phyloP scores from a whole-genome alignment of 2,113 vertebrate species.

The Centrocercus urophasianus region DNA sequence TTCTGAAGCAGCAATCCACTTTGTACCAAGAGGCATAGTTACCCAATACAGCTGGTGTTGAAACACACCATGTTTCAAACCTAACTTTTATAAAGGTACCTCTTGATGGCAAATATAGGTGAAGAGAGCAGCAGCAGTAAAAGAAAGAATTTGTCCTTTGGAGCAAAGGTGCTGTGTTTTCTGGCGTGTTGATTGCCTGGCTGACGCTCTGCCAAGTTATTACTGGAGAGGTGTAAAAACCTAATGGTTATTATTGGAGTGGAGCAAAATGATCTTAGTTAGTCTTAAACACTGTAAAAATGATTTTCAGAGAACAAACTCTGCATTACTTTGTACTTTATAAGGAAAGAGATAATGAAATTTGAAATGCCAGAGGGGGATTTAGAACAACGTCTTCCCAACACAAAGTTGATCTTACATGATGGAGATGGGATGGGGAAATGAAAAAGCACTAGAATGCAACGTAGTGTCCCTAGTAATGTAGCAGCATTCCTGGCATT shows the following conservation, averaged over 20 bases:
- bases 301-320: neutral
- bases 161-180: neutral
- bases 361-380: neutral
- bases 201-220: neutral
- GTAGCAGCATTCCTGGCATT: neutral
- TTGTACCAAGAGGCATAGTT: neutral
- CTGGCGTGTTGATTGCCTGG: neutral
- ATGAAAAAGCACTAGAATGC: neutral
- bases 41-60: neutral
- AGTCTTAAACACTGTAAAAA: neutral
- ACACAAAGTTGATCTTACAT: accelerated
- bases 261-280: neutral
- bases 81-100: neutral
- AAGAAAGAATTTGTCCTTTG: neutral
- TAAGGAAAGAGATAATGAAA: neutral
- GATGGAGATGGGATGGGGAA: neutral
- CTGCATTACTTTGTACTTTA: neutral
- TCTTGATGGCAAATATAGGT: neutral
- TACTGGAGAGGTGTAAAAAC: neutral
- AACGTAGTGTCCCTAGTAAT: accelerated
- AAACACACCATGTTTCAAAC: neutral
- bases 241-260: neutral
- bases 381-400: neutral
- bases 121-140: neutral
- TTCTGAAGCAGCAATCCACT: neutral